These are phyloP conservation scores for Halictus quadricinctus DNA, from an alignment of 2,888 invertebrate genomes.

Conservation along the genomic window DNA sequence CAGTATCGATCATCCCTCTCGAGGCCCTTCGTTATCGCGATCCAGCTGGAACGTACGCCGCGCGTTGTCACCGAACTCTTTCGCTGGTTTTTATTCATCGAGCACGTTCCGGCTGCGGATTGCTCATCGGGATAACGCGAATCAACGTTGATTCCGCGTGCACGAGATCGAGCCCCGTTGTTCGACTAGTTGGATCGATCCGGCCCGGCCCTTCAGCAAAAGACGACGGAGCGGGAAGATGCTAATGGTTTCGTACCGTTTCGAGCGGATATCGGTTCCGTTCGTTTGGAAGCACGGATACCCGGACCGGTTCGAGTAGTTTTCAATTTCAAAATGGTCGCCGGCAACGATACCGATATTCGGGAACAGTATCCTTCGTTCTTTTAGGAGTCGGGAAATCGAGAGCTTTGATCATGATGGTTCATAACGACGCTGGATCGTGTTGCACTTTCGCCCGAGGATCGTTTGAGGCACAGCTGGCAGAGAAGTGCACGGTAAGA, in stretches of 20 bases:
- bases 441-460: not conserved
- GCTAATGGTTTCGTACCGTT: conserved; percentile 24
- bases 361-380: not conserved
- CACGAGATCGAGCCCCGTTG: not conserved
- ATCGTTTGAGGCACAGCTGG: no score
- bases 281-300: not conserved
- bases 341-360: not conserved
- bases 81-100: conserved; percentile 22
- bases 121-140: not conserved
- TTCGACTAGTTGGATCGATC: not conserved
- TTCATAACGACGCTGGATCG: not conserved
- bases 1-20: conserved; percentile 54
- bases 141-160: not conserved
- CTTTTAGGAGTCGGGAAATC: conserved; percentile 10
- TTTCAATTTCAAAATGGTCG: conserved; percentile 8
- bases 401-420: not conserved
- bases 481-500: not conserved
- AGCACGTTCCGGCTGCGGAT: not conserved
- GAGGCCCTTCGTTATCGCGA: conserved; percentile 59
- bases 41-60: conserved; percentile 32
- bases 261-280: conserved; percentile 21
- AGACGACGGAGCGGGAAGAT: not conserved
- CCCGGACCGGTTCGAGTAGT: conserved; percentile 1
- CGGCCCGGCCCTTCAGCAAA: not conserved
- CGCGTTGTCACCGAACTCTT: conserved; percentile 30